Conservation (phyloP, 2,888 invertebrate species). For the Calliopum simillimum region DNA sequence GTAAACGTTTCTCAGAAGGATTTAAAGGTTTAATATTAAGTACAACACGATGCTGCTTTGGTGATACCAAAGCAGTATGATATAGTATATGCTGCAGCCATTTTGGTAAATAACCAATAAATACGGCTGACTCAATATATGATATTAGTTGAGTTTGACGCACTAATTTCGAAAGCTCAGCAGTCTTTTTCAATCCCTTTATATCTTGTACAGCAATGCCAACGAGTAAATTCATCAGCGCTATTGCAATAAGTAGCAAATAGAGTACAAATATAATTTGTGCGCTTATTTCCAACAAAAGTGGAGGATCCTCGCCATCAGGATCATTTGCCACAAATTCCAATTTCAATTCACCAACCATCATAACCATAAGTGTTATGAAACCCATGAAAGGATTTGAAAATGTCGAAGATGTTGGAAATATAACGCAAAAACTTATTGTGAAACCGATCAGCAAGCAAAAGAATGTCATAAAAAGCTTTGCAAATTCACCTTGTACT, state of each 20-base stretch:
- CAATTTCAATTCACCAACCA: slow-evolving; percentile 87
- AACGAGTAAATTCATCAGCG: slow-evolving; percentile 87
- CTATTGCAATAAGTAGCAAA: slow-evolving; percentile 85
- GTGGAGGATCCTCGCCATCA: slow-evolving; percentile 80
- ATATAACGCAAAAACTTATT: slow-evolving; percentile 88
- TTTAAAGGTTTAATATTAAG: slow-evolving; percentile 85
- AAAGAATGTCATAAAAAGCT: slow-evolving; percentile 84
- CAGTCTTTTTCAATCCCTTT: slow-evolving; percentile 86
- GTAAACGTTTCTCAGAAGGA: slow-evolving; percentile 83
- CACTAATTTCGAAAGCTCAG: slow-evolving; percentile 84
- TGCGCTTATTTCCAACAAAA: slow-evolving; percentile 82
- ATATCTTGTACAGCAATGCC: slow-evolving; percentile 91
- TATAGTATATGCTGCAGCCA: slow-evolving; percentile 80
- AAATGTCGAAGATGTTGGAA: slow-evolving; percentile 84
- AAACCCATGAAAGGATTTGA: slow-evolving; percentile 87
- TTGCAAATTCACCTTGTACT: slow-evolving; percentile 88
- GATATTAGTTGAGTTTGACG: slow-evolving; percentile 87
- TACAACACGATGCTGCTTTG: slow-evolving; percentile 84
- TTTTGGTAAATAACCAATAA: slow-evolving; percentile 82
- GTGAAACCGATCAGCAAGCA: slow-evolving; percentile 88
- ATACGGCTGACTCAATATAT: slow-evolving; percentile 84
- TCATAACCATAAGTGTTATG: slow-evolving; percentile 87
- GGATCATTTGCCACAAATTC: slow-evolving; percentile 80
- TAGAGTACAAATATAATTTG: slow-evolving; percentile 86
- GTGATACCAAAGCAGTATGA: slow-evolving; percentile 82